Conservation (phyloP, 1,140 invertebrate genomes). For the Propsilocerus akamusi region DNA sequence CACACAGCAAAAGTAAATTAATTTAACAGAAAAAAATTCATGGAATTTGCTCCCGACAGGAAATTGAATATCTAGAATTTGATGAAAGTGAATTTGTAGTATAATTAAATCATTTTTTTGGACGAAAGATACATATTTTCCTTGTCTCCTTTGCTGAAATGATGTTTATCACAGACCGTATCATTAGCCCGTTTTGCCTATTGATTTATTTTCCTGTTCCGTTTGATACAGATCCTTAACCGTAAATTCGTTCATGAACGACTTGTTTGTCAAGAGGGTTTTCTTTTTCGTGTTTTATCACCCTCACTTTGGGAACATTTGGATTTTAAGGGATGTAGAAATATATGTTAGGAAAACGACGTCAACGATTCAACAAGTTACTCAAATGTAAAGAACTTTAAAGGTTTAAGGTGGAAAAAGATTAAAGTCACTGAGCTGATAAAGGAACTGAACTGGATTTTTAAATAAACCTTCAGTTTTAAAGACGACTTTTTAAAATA, state of each 20-base stretch:
- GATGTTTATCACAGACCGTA: too few relatives aligned
- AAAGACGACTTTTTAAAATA: too few relatives aligned
- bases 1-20: not conserved
- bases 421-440: too few relatives aligned
- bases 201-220: not conserved
- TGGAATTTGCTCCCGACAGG: not conserved
- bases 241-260: too few relatives aligned
- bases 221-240: not conserved
- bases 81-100: too few relatives aligned
- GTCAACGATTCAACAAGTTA: too few relatives aligned
- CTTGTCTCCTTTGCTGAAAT: not conserved
- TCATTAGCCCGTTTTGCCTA: not conserved
- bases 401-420: too few relatives aligned
- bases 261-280: not conserved
- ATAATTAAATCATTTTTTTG: slow-evolving; percentile 3
- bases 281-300: not conserved
- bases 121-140: not conserved
- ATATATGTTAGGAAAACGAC: too few relatives aligned
- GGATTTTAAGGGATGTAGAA: not conserved
- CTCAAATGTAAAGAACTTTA: too few relatives aligned
- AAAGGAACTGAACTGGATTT: too few relatives aligned
- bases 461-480: too few relatives aligned
- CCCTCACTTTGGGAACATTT: not conserved
- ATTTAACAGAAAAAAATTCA: slow-evolving; percentile 3
- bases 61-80: not conserved